Conservation (phyloP, 1,140 invertebrate species). For the Dufourea novaeangliae region DNA sequence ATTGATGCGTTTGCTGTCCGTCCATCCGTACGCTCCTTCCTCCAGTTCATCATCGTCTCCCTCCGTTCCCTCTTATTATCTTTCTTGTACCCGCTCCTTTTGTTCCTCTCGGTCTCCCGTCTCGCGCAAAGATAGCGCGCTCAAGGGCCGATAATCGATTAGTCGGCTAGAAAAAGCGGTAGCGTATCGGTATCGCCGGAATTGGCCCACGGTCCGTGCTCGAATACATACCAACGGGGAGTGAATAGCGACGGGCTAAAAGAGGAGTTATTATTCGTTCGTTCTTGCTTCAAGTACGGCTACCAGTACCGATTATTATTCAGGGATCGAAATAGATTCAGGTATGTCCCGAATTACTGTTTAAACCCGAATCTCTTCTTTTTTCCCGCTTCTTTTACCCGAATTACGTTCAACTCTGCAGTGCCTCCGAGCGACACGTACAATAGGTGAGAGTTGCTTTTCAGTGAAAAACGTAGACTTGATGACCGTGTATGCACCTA, state of each 20-base stretch:
- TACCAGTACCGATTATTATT: not conserved
- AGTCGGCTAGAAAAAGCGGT: conserved; percentile 46
- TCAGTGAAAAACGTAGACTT: too few relatives aligned
- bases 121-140: conserved; percentile 39
- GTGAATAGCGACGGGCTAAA: not conserved
- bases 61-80: conserved; percentile 49
- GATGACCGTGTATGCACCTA: too few relatives aligned
- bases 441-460: too few relatives aligned
- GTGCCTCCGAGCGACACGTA: too few relatives aligned
- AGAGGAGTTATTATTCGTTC: conserved; percentile 8
- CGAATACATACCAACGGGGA: conserved; percentile 38
- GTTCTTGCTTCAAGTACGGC: not conserved
- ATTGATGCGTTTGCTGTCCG: conserved; percentile 72
- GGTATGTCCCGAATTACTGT: too few relatives aligned
- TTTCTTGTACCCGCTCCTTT: conserved; percentile 35
- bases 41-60: conserved; percentile 56
- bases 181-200: conserved; percentile 45
- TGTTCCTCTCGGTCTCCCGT: conserved; percentile 34
- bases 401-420: too few relatives aligned
- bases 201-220: conserved; percentile 21
- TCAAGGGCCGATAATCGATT: conserved; percentile 58
- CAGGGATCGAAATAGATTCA: not conserved
- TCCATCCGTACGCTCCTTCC: conserved; percentile 48
- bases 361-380: too few relatives aligned
- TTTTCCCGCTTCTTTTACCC: too few relatives aligned